Evolutionary conservation across 2,888 invertebrate genomes (phyloP).

Genomic region (Onthophagus sagittarius): DNA sequence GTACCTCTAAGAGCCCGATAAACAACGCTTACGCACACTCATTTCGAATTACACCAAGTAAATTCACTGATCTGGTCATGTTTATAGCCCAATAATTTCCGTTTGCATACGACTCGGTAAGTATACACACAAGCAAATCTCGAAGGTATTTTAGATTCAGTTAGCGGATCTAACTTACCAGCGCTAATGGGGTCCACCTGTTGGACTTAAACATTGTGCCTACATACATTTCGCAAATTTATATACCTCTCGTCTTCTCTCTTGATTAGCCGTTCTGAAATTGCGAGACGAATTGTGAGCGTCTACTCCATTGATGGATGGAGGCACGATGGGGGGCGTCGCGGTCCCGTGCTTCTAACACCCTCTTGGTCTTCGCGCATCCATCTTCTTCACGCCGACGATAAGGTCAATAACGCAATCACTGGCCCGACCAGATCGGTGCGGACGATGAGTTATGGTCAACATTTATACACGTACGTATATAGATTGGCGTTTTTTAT

Average conservation of each 20-base stretch:
- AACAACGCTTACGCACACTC: conserved; percentile 13
- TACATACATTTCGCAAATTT: background rate
- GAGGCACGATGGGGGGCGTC: conserved; percentile 39
- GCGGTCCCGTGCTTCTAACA: conserved; percentile 35
- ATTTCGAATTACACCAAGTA: conserved; percentile 12
- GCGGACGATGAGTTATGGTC: conserved; percentile 23
- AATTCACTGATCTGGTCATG: conserved; percentile 6
- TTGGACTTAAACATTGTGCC: background rate
- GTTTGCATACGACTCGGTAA: conserved; percentile 1
- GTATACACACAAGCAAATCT: background rate
- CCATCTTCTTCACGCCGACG: conserved; percentile 41
- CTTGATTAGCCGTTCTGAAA: background rate
- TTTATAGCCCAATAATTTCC: conserved; percentile 2
- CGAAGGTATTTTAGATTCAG: background rate
- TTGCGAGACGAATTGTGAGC: conserved; percentile 1
- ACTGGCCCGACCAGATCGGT: conserved; percentile 24
- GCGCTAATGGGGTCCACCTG: background rate
- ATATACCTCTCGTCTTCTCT: background rate
- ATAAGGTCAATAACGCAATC: conserved; percentile 33
- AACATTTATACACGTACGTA: conserved; percentile 27
- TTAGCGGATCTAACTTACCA: background rate
- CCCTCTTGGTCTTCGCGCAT: conserved; percentile 37
- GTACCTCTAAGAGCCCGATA: conserved; percentile 3
- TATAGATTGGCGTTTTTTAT: conserved; percentile 26
- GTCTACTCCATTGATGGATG: conserved; percentile 36